A percentile compares a stretch with the other conserved stretches of the same genome.
Conservation (phyloP, 2,888 invertebrate species). For the Norana najaformis region DNA sequence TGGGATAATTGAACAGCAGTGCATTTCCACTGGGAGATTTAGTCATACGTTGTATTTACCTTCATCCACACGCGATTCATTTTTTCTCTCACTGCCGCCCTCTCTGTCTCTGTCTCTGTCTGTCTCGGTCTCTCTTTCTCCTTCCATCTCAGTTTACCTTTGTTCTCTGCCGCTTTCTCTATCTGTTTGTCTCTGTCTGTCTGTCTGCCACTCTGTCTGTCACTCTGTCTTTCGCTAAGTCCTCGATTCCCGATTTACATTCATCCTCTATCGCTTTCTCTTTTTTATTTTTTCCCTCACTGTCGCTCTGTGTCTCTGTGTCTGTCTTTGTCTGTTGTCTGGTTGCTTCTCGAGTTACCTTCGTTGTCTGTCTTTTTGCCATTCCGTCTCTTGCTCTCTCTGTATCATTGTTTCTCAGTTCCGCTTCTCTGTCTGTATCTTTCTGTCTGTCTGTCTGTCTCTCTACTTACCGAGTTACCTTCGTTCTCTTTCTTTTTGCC, state of each 20-base stretch:
- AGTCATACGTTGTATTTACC: background rate
- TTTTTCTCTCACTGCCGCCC: background rate
- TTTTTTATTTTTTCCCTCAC: background rate
- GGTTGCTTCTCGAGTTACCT: too few relatives aligned
- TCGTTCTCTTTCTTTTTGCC: background rate
- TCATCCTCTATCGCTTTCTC: background rate
- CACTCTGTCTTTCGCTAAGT: too few relatives aligned
- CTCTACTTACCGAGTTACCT: too few relatives aligned
- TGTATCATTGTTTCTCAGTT: background rate
- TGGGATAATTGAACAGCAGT: background rate
- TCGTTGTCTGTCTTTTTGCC: background rate
- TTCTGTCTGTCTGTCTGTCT: background rate
- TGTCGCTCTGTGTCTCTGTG: background rate
- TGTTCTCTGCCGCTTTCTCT: background rate
- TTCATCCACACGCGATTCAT: too few relatives aligned
- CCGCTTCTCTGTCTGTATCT: too few relatives aligned
- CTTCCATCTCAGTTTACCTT: too few relatives aligned
- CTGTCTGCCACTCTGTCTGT: background rate
- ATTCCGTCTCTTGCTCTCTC: background rate
- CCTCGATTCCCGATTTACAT: too few relatives aligned
- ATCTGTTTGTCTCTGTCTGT: background rate
- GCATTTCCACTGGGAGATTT: slow-evolving; percentile 1
- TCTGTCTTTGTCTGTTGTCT: background rate
- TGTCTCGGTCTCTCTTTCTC: background rate
- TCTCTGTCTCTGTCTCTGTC: background rate